Percentiles rank a stretch among this genome's conserved stretches.
Evolutionary conservation across 2,113 vertebrate genomes (phyloP).

Genomic region (Prunella himalayana): DNA sequence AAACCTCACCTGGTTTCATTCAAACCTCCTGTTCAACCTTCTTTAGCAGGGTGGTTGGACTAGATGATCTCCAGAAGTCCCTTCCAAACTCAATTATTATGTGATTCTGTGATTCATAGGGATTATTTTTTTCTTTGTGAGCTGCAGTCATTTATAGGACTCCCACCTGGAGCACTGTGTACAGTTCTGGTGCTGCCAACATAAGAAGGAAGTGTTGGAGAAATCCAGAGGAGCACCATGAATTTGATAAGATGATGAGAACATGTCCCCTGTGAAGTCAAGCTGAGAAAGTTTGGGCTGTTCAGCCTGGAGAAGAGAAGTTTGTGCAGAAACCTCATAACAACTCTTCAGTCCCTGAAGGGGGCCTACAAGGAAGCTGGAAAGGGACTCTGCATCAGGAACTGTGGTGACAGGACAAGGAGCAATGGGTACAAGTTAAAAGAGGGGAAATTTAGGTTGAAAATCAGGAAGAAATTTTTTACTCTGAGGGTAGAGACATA

Average conservation of each 20-base stretch:
- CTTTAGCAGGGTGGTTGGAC: background rate
- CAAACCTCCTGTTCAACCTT: background rate
- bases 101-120: background rate
- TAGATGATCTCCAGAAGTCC: background rate
- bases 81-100: background rate
- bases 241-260: background rate
- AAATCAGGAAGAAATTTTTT: background rate
- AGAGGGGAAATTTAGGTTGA: background rate
- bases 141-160: background rate
- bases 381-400: background rate
- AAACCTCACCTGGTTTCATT: background rate
- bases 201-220: background rate
- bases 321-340: background rate
- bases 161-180: background rate
- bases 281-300: background rate
- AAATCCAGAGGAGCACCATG: background rate
- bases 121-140: background rate
- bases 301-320: background rate
- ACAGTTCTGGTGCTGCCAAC: background rate
- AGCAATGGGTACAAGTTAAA: background rate
- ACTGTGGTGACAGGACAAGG: background rate
- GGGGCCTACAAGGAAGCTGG: background rate
- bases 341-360: background rate
- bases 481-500: background rate
- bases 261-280: fast-evolving